Evolutionary conservation across 2,797 vertebrate species (phyloP).

Genomic region (Limosa lapponica): DNA sequence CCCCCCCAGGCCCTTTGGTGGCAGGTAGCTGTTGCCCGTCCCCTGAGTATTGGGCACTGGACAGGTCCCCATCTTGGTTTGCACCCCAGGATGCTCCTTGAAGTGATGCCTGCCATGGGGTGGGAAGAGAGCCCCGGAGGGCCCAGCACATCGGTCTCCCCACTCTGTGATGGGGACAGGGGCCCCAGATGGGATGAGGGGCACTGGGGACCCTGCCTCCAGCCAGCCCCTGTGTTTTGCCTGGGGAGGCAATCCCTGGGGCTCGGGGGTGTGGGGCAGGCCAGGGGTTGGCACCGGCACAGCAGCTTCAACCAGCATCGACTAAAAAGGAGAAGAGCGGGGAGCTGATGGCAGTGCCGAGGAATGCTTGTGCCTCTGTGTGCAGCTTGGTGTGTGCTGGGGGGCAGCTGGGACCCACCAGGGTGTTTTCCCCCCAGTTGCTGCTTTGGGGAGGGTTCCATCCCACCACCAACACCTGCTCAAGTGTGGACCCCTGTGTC

Average conservation of each 20-base stretch:
- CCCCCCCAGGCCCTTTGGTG: too few relatives aligned
- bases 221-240: not conserved
- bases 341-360: slow-evolving; percentile 45
- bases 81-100: not conserved
- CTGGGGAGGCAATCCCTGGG: not conserved
- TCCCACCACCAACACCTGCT: not conserved
- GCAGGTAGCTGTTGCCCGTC: too few relatives aligned
- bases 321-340: slow-evolving; percentile 72
- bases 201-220: not conserved
- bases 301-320: not conserved
- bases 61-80: not conserved
- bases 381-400: not conserved
- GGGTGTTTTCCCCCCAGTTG: not conserved
- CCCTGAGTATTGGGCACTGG: not conserved
- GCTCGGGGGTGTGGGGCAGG: not conserved
- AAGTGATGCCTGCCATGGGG: not conserved
- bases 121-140: not conserved
- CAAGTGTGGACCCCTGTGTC: not conserved
- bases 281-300: not conserved
- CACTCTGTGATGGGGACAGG: not conserved
- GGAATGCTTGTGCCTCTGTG: slow-evolving; percentile 26
- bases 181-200: not conserved
- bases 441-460: accelerated
- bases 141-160: not conserved
- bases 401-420: not conserved